Evolutionary conservation across 2,797 vertebrate species (phyloP), one percentile per base, ranked within the genome.

Genomic region (Lophius americanus): DNA sequence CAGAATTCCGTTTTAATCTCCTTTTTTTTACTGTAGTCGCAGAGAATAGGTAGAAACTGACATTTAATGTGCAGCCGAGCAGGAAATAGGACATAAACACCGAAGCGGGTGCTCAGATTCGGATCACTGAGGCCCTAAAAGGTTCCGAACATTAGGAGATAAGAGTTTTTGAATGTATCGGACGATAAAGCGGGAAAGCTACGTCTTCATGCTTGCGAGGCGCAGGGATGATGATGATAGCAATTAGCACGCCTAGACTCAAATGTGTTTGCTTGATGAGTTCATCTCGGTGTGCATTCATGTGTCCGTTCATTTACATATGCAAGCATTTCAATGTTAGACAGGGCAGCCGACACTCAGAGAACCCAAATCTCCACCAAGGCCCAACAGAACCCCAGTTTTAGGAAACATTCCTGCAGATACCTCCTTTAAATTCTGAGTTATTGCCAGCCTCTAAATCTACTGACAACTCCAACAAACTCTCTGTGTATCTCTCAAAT

Each of bases 281-380:
- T 83, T 66, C 79, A 80, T 76, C 69, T 70, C 76, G 78, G 76
- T 67, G 84, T 68, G 75, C 81, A 70, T 77, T 83, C 82, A 81
- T 63, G 81, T 73, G 9, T 83, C 5, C 37, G 51, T 55, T 78
- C 81, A 89, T 90, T 89, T 88, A 68, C 85, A 90, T 89, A 88
- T 39, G 82, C 78, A 75, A 81, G 79, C 73, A 68, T 85, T 64
- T 78, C 70, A 75, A 81, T 67, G 78, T 39, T 42, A 6, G 13
- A 14, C 41, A 14, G 57, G 64, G 68, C 69, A 63, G 50, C 55
- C 6, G 36, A 14, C 8, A 61, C 23, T 23, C 23, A 23, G 23
- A 23, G 23, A 23, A 23, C 23, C 23, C 23, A 23, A 23, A 23
- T 23, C 23, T 23, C 23, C 23, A 23, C 23, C 23, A 23, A 23